phyloP scores from a whole-genome alignment of 1,140 invertebrate genomes.

The Micrasema minimum region DNA sequence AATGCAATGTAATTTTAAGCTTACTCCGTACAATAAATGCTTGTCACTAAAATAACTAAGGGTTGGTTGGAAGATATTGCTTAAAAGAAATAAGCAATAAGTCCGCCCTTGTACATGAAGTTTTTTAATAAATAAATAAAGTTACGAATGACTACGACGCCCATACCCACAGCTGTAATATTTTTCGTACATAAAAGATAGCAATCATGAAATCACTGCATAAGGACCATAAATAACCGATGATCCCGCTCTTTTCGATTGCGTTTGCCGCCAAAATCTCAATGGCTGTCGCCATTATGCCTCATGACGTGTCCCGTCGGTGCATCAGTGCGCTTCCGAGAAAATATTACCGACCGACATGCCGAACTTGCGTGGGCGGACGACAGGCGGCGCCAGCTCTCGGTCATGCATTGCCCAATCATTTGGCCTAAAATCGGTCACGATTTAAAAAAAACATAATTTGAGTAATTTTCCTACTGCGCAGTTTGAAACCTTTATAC shows the following conservation, averaged over 20 bases:
- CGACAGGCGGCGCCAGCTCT: constrained; percentile 17
- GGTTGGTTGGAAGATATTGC: no score
- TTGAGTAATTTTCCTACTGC: background rate
- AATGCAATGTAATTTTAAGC: no score
- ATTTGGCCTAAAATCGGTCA: constrained; percentile 11
- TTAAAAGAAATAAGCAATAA: no score
- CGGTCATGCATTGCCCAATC: background rate
- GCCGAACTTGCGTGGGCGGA: constrained; percentile 24
- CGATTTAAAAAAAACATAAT: constrained; percentile 11
- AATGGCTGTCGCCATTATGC: constrained; percentile 18
- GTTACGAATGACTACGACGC: no score
- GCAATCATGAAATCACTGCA: no score
- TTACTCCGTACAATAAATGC: no score
- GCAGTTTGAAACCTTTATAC: no score
- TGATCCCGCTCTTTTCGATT: constrained; percentile 19
- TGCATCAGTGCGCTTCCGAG: constrained; percentile 27
- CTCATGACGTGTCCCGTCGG: constrained; percentile 19
- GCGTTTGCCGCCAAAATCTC: background rate
- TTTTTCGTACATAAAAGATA: no score
- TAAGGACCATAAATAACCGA: constrained; percentile 13
- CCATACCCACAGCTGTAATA: no score
- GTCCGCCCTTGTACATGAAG: no score
- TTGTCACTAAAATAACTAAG: no score
- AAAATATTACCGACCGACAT: constrained; percentile 14
- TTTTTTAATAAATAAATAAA: no score